These are phyloP conservation scores for Ooceraea biroi DNA, from an alignment of 1,140 invertebrate genomes.

Conservation along the genomic window DNA sequence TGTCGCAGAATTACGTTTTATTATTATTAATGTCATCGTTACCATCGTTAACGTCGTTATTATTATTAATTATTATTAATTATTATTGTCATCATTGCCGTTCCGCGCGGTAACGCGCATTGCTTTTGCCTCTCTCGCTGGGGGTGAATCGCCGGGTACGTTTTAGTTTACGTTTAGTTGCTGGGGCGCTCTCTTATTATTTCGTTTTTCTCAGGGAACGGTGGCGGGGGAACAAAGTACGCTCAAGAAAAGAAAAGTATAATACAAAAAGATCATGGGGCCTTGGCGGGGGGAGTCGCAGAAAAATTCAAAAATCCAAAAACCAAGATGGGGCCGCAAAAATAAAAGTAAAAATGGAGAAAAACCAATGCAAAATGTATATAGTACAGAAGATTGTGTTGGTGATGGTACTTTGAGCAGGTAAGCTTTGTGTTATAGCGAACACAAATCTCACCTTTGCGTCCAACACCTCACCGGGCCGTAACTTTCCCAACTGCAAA, in stretches of 20 bases:
- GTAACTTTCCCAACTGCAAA: slow-evolving; percentile 90
- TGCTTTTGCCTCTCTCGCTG: slow-evolving; percentile 41
- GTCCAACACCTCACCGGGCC: slow-evolving; percentile 92
- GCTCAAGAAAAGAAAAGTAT: background rate
- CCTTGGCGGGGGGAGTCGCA: background rate
- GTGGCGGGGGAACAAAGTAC: slow-evolving; percentile 4
- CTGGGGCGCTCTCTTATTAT: slow-evolving; percentile 42
- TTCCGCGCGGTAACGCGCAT: slow-evolving; percentile 44
- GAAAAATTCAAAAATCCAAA: slow-evolving; percentile 48
- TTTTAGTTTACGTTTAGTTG: slow-evolving; percentile 59
- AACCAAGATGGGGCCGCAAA: background rate
- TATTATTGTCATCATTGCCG: slow-evolving; percentile 73
- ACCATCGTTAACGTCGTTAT: slow-evolving; percentile 47
- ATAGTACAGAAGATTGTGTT: slow-evolving; percentile 69
- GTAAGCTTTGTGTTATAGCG: slow-evolving; percentile 89
- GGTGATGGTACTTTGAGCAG: slow-evolving; percentile 82
- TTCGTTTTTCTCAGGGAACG: slow-evolving; percentile 24
- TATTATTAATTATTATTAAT: slow-evolving; percentile 64
- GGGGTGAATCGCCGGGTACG: background rate
- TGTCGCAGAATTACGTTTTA: slow-evolving; percentile 62
- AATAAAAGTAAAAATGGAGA: slow-evolving; percentile 61
- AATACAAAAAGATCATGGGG: background rate
- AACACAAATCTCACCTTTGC: slow-evolving; percentile 92
- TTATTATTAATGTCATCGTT: slow-evolving; percentile 57
- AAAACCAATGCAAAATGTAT: slow-evolving; percentile 30